A percentile compares a stretch with the other conserved stretches of the same genome.
These are phyloP conservation scores for Helicoverpa assulta DNA, from an alignment of 2,888 invertebrate species.

Conservation along the genomic window DNA sequence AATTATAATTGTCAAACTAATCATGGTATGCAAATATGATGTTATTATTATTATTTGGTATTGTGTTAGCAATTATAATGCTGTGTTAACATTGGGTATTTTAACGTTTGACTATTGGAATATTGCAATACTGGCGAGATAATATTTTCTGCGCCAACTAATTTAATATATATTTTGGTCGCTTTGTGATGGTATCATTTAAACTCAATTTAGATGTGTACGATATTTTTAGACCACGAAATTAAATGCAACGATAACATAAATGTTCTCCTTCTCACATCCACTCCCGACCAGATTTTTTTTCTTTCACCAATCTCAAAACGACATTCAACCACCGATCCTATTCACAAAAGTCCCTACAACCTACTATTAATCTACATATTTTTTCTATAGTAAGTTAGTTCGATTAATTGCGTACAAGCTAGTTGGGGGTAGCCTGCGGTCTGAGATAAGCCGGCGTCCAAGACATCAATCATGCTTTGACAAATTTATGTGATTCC, in stretches of 20 bases:
- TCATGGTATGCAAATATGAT: constrained; percentile 48
- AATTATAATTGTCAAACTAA: constrained; percentile 47
- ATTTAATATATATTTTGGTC: constrained; percentile 32
- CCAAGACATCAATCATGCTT: constrained; percentile 74
- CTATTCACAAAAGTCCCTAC: neutral
- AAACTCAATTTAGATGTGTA: neutral
- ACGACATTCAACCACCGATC: too few relatives aligned
- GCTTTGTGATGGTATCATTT: neutral
- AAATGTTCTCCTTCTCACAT: too few relatives aligned
- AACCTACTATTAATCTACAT: neutral
- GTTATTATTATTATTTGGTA: constrained; percentile 37
- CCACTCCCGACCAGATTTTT: too few relatives aligned
- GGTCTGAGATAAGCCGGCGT: constrained; percentile 70
- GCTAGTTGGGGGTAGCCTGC: constrained; percentile 62
- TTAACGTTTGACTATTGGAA: constrained; percentile 28
- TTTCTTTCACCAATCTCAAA: too few relatives aligned
- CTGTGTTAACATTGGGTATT: constrained; percentile 25
- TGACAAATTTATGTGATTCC: constrained; percentile 79
- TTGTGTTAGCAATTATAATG: constrained; percentile 47
- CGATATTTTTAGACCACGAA: neutral
- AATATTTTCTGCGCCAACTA: constrained; percentile 4
- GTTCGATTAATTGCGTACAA: constrained; percentile 63
- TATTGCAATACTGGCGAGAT: neutral
- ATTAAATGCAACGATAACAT: neutral
- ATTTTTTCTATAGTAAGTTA: constrained; percentile 21